Percentiles rank a stretch among this genome's conserved stretches.
Evolutionary conservation across 2,888 invertebrate genomes (phyloP).

Genomic region (Spicauda simplicius): DNA sequence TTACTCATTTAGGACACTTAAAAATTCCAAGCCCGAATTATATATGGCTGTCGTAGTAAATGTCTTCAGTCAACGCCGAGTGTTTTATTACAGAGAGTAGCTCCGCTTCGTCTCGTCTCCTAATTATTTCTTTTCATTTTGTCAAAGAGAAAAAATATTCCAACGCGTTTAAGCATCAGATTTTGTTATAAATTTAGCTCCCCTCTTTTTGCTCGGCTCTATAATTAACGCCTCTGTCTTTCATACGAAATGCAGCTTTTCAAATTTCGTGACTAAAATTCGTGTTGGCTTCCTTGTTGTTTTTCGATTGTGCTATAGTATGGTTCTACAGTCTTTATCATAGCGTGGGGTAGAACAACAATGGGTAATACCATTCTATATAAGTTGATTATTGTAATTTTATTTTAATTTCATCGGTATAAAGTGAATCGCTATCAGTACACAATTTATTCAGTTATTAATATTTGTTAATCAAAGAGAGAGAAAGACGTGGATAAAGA

Average conservation of each 20-base stretch:
- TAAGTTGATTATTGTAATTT: too few species aligned
- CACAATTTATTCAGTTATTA: too few species aligned
- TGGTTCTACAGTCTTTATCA: not conserved
- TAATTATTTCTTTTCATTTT: constrained; percentile 79
- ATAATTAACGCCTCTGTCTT: constrained; percentile 66
- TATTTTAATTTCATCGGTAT: too few species aligned
- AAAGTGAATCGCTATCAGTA: too few species aligned
- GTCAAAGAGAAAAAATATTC: constrained; percentile 64
- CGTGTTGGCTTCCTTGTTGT: constrained; percentile 4
- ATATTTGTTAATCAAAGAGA: too few species aligned
- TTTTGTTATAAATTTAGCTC: constrained; percentile 78
- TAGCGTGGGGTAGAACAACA: not conserved
- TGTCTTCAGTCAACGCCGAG: constrained; percentile 70
- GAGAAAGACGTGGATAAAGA: too few species aligned
- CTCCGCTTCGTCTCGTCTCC: constrained; percentile 69
- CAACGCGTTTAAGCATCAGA: constrained; percentile 70
- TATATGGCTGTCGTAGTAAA: constrained; percentile 57
- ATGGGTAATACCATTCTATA: not conserved
- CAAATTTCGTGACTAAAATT: constrained; percentile 13
- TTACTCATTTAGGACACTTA: constrained; percentile 58
- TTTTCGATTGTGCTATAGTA: not conserved
- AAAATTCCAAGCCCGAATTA: constrained; percentile 54
- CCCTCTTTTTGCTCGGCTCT: constrained; percentile 56
- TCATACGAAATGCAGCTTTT: constrained; percentile 52
- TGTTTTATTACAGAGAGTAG: constrained; percentile 74